phyloP scores from a whole-genome alignment of 2,888 invertebrate genomes.

The Teleiodes luculella region DNA sequence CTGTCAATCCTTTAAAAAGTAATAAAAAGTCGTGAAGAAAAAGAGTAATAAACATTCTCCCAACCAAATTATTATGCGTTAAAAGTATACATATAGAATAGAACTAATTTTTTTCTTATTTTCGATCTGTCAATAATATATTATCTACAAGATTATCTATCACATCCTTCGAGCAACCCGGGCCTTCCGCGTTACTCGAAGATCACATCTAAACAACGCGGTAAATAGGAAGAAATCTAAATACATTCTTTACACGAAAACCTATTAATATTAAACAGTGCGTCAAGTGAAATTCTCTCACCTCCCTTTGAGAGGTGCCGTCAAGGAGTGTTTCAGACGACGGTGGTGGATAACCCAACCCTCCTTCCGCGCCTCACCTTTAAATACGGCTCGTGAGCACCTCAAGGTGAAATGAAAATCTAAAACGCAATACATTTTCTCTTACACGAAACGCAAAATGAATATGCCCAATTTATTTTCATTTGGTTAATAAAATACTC shows the following conservation, averaged over 20 bases:
- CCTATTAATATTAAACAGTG: slow-evolving; percentile 10
- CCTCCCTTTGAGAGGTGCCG: slow-evolving; percentile 36
- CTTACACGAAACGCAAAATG: neutral
- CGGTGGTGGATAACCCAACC: slow-evolving; percentile 11
- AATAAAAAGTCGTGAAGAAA: too few species aligned
- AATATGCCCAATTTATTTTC: too few species aligned
- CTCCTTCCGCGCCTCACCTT: neutral
- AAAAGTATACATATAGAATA: too few species aligned
- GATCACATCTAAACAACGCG: neutral
- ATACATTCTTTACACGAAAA: neutral
- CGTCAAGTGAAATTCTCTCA: slow-evolving; percentile 11
- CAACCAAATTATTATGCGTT: too few species aligned
- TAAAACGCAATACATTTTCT: neutral
- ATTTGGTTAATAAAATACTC: too few species aligned
- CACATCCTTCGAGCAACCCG: too few species aligned
- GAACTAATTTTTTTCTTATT: too few species aligned
- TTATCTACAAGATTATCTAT: too few species aligned
- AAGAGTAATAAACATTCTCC: too few species aligned
- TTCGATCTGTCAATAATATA: too few species aligned
- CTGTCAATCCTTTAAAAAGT: too few species aligned
- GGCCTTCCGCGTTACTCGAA: too few species aligned
- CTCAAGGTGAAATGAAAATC: neutral
- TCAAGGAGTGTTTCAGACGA: slow-evolving; percentile 38
- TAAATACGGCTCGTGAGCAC: neutral
- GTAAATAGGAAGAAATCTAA: neutral